phyloP scores from a whole-genome alignment of 1,140 invertebrate species.

The Eufriesea mexicana region DNA sequence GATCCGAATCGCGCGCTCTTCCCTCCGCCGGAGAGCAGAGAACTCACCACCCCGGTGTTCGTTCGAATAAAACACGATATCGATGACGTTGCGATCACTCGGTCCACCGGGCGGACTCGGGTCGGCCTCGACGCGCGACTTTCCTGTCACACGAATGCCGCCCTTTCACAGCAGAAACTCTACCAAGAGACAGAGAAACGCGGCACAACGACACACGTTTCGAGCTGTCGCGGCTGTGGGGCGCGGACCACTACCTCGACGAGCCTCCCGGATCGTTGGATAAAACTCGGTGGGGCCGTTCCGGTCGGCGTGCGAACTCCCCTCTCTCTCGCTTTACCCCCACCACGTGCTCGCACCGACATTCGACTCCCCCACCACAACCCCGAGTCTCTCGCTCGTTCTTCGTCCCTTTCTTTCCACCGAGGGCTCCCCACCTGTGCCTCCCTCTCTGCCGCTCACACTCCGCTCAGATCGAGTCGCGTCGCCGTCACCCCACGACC shows the following conservation, averaged over 20 bases:
- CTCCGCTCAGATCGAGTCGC: conserved; percentile 49
- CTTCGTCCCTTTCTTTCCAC: conserved; percentile 35
- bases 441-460: conserved; percentile 18
- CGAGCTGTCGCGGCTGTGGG: conserved; percentile 75
- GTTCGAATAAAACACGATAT: not conserved
- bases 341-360: conserved; percentile 30
- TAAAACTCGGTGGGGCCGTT: conserved; percentile 79
- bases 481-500: conserved; percentile 44
- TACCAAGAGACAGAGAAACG: conserved; percentile 36
- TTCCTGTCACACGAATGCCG: conserved; percentile 4
- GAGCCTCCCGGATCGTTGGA: conserved; percentile 81
- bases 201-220: conserved; percentile 51
- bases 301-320: conserved; percentile 79
- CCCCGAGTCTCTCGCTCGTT: conserved; percentile 21
- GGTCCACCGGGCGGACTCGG: not conserved
- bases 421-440: conserved; percentile 22
- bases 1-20: conserved; percentile 49
- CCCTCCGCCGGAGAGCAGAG: conserved; percentile 35
- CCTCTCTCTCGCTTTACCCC: conserved; percentile 56
- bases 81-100: not conserved
- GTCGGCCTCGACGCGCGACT: conserved; percentile 11
- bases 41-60: conserved; percentile 18
- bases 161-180: not conserved
- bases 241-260: conserved; percentile 80
- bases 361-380: conserved; percentile 39